phyloP scores from a whole-genome alignment of 2,113 vertebrate genomes.

The Zeus faber region DNA sequence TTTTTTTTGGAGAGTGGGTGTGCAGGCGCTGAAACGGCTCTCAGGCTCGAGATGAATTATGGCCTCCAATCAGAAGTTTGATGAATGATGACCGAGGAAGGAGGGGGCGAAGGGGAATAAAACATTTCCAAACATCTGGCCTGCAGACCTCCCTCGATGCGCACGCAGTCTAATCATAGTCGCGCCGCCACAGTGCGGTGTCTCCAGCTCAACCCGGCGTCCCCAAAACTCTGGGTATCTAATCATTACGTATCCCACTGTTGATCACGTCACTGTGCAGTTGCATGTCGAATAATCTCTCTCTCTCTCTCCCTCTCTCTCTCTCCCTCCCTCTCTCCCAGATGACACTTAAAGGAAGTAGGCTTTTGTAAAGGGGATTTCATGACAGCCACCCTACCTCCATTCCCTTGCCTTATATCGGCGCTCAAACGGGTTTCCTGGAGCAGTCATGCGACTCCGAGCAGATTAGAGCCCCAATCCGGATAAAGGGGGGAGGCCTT shows the following conservation, averaged over 20 bases:
- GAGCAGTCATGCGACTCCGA: conserved; percentile 83
- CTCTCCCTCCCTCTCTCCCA: conserved; percentile 8
- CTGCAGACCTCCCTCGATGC: conserved; percentile 73
- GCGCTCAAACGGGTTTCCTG: conserved; percentile 79
- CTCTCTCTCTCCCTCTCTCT: conserved; percentile 5
- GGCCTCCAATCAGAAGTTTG: conserved; percentile 55
- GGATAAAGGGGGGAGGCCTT: conserved; percentile 82
- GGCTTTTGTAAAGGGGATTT: conserved; percentile 77
- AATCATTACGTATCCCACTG: conserved; percentile 55
- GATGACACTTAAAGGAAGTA: conserved; percentile 78
- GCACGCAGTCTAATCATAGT: conserved; percentile 66
- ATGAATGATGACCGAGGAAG: conserved; percentile 61
- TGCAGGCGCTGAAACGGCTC: too few relatives aligned
- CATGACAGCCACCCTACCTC: conserved; percentile 73
- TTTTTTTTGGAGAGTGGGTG: too few relatives aligned
- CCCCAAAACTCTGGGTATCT: conserved; percentile 46
- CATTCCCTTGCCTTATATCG: conserved; percentile 71
- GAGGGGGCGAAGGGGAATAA: conserved; percentile 54
- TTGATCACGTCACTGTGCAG: conserved; percentile 32
- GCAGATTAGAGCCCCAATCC: conserved; percentile 84
- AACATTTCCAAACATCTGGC: conserved; percentile 74
- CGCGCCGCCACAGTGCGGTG: neutral
- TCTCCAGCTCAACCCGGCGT: neutral
- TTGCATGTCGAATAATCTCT: conserved; percentile 38
- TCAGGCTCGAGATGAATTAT: conserved; percentile 52